phyloP scores from a whole-genome alignment of 2,113 vertebrate species.

The Entelurus aequoreus region DNA sequence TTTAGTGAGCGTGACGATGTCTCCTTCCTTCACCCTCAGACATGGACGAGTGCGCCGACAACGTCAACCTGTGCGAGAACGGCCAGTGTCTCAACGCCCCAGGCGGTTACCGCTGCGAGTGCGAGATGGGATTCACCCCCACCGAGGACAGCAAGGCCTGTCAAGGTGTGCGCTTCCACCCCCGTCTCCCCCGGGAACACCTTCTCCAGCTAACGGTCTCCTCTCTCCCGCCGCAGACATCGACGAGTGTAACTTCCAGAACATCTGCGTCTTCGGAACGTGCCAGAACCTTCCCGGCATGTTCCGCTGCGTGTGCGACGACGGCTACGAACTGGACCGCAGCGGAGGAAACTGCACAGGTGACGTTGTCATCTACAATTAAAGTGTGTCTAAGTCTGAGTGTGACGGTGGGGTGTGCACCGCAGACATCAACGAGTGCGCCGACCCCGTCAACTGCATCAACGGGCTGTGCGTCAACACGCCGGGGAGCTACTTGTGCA shows the following conservation, averaged over 20 bases:
- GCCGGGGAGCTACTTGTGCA: constrained; percentile 86
- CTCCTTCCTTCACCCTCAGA: constrained; percentile 59
- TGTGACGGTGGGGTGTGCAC: constrained; percentile 3
- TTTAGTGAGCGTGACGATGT: not conserved
- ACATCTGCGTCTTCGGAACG: constrained; percentile 87
- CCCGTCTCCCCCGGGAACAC: not conserved
- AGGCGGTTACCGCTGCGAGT: constrained; percentile 88
- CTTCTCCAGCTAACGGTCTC: not conserved
- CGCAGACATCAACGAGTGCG: constrained; percentile 89
- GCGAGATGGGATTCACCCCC: constrained; percentile 91
- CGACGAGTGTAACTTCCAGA: constrained; percentile 90
- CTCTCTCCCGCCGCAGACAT: constrained; percentile 73
- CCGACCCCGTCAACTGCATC: constrained; percentile 89
- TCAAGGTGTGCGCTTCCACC: constrained; percentile 70
- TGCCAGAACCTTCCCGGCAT: constrained; percentile 93
- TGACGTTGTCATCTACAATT: constrained; percentile 27
- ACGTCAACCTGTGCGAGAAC: constrained; percentile 87
- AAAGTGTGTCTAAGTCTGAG: not conserved
- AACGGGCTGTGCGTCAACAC: constrained; percentile 90
- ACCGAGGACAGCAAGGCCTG: constrained; percentile 87
- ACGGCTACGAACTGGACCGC: constrained; percentile 87
- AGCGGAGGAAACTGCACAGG: constrained; percentile 90
- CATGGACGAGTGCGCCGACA: constrained; percentile 87
- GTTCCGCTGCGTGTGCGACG: constrained; percentile 87
- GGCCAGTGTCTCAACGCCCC: constrained; percentile 91